These are phyloP conservation scores for Burhinus oedicnemus DNA, from an alignment of 2,113 vertebrate genomes.

Conservation along the genomic window DNA sequence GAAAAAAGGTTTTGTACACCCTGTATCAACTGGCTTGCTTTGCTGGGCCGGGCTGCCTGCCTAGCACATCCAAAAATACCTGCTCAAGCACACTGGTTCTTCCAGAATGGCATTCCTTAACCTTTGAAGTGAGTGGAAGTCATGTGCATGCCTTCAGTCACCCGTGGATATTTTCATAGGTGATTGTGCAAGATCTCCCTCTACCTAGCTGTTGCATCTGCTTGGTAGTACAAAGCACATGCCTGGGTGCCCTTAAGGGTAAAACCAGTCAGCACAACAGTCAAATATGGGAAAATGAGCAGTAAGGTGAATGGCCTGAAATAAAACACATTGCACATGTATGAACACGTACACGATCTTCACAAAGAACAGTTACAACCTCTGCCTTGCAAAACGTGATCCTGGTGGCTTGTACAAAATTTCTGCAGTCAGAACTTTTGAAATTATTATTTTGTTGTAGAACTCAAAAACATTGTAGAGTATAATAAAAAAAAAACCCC, in stretches of 20 bases:
- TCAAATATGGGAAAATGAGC: neutral
- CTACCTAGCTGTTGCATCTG: neutral
- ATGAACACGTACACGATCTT: fast-evolving
- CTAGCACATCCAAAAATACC: neutral
- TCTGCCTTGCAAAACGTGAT: neutral
- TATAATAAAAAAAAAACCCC: neutral
- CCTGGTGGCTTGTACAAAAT: neutral
- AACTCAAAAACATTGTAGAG: neutral
- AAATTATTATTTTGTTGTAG: neutral
- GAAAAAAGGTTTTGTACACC: neutral
- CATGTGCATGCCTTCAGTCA: fast-evolving
- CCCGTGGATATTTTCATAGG: neutral
- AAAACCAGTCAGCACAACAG: neutral
- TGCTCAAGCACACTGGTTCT: neutral
- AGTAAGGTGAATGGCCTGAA: neutral
- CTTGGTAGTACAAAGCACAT: neutral
- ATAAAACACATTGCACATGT: fast-evolving
- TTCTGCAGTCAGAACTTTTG: neutral
- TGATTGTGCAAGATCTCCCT: neutral
- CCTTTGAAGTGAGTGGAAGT: neutral
- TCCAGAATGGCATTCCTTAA: neutral
- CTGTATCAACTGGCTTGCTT: neutral
- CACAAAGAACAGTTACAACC: neutral
- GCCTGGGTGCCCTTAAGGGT: neutral
- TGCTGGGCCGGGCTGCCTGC: neutral